Percentiles rank a stretch among this genome's conserved stretches.
These are phyloP conservation scores for Sanderia malayensis DNA, from an alignment of 30 jellyfish, hydroid and myxozoan species.

Conservation along the genomic window DNA sequence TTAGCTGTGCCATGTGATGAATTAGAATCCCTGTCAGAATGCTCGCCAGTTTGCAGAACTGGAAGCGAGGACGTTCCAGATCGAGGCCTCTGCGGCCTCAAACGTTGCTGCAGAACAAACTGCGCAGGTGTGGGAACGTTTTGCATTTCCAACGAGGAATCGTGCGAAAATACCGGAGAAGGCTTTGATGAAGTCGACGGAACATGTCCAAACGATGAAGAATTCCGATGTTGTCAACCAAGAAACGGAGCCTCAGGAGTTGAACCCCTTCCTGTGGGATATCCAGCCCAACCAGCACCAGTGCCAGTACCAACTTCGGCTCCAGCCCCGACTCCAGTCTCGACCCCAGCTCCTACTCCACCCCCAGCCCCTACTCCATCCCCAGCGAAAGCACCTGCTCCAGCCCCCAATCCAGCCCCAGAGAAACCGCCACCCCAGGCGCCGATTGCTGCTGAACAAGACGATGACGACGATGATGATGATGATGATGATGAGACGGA, in stretches of 20 bases:
- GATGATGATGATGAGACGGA: too few species aligned
- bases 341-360: slow-evolving; percentile 35
- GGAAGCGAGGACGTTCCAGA: slow-evolving; percentile 52
- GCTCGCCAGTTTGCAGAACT: slow-evolving; percentile 39
- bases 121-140: slow-evolving; percentile 65
- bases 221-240: slow-evolving; percentile 64
- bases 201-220: slow-evolving; percentile 56
- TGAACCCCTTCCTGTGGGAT: slow-evolving; percentile 10
- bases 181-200: slow-evolving; percentile 71
- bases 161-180: slow-evolving; percentile 43
- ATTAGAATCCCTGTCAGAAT: slow-evolving; percentile 36
- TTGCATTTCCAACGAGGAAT: slow-evolving; percentile 32
- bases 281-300: not conserved
- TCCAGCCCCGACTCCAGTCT: slow-evolving; percentile 48
- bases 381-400: slow-evolving; percentile 27
- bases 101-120: slow-evolving; percentile 51
- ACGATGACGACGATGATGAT: too few species aligned
- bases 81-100: slow-evolving; percentile 43
- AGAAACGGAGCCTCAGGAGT: slow-evolving; percentile 48
- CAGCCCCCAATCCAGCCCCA: slow-evolving; percentile 36
- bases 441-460: too few species aligned
- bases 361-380: slow-evolving; percentile 22
- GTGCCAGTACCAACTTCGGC: slow-evolving; percentile 24
- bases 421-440: slow-evolving; percentile 44
- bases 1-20: slow-evolving; percentile 43